Base-by-base conservation (phyloP, 2,113 vertebrate genomes). In the Seriola quinqueradiata region DNA sequence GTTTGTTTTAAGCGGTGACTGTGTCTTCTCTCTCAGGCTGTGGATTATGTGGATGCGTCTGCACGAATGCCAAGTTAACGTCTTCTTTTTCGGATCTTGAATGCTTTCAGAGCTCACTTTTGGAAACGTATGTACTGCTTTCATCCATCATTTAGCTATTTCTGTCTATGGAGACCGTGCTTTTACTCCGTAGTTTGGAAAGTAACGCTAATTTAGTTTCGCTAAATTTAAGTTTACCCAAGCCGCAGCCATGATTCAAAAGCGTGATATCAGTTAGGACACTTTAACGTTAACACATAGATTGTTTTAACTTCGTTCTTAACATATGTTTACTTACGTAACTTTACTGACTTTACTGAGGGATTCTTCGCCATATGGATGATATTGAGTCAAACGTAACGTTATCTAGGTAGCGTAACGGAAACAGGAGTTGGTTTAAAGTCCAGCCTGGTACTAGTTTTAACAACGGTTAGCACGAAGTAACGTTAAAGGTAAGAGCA, bases 121-220 rank as follows among this genome's bases (percentile, higher is more conserved):
- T 72, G 84, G 68, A 75, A 79, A 88, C 42, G 90, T 94, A 93
- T 14, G 92, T 94, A 87, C 55, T 0, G 1, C 7, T 54, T 82
- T 74, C 0, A 3, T 4, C n/a, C 3, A 32, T 59, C 0, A 0
- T 12, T 3, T 8, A 5, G 25, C n/a, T 9, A 2, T 57, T 57
- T 52, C 14, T 23, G n/a, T 54, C 17, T 4, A 21, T 8, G 0
- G 13, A 28, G 34, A 8, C 1, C 36, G 25, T 23, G 25, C 50
- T 55, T 57, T 8, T 12, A 23, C 36, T 55, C 2, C 21, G 14
- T 8, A 44, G 17, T 61, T 48, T 3, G 36, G 2, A 55, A 48
- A 16, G 32, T n/a, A 4, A 17, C 11, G 21, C 1, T 5, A 6
- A 34, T 4, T 67, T 38, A 71, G 3, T 13, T 1, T 65, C 17